Base-by-base conservation (phyloP, 2,888 invertebrate species). In the Andrena trimmerana region DNA sequence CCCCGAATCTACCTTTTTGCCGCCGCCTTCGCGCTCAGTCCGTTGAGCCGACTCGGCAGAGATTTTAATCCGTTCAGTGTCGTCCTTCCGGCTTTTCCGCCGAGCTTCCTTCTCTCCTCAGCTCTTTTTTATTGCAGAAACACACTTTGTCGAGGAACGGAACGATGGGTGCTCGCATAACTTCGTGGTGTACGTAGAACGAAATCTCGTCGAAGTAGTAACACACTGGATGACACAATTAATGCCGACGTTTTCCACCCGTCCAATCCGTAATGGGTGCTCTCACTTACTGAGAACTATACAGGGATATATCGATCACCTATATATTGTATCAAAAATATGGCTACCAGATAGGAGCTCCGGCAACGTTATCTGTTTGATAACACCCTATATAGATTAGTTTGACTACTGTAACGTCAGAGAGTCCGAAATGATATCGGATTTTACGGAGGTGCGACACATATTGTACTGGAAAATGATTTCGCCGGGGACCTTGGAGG, bases 241-340 rank as follows among this genome's bases (percentile, higher is more conserved):
- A 31, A 67, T 60, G 54, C 24, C 70, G 50, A 8, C 33, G 52
- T 69, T 60, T 67, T 70, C 65, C 48, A 20, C 24, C 54, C 68
- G 79, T 65, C 50, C 77, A 78, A 69, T 33, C 84, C 73, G 83
- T 81, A 62, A 81, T 81, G 73, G 60, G 66, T 70, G 78, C 54
- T 77, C 85, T 85, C 77, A 73, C 77, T 81, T 66, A 91, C 91
- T 91, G 91, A 90, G 87, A 89, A 90, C 91, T 91, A 85, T 84
- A 87, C 88, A 89, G 82, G 87, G 89, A 90, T 91, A 90, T 91
- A 94, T 93, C 93, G 92, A 92, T 93, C 92, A 92, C 92, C 93
- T 93, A 92, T 93, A 92, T 92, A 92, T 94, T 93, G 90, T 91
- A 94, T 93, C 92, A 90, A 93, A 93, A 93, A 93, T 93, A 92